Evolutionary conservation across 2,888 invertebrate genomes (phyloP).

Genomic region (Nomada lathburiana): DNA sequence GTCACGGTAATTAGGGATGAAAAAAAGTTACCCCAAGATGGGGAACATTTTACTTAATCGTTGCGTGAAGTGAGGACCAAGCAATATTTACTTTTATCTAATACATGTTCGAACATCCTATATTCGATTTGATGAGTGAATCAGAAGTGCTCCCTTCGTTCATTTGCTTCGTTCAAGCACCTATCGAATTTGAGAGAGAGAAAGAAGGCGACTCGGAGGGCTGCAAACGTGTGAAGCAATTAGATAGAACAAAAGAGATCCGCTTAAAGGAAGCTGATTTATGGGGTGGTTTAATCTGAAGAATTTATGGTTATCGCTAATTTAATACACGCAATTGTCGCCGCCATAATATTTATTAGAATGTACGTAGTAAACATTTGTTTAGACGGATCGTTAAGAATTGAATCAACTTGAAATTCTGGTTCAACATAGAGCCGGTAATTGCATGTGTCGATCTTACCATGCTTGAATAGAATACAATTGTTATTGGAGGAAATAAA

Average conservation of each 20-base stretch:
- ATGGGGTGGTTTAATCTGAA: constrained; percentile 12
- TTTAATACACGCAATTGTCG: constrained; percentile 17
- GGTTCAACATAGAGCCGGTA: no score
- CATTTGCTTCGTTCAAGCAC: not conserved
- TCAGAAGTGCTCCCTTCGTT: not conserved
- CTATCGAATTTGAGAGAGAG: constrained; percentile 27
- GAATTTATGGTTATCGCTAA: constrained; percentile 36
- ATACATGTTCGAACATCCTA: constrained; percentile 24
- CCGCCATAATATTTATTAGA: not conserved
- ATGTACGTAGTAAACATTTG: no score
- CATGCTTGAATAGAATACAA: no score
- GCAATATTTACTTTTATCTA: not conserved
- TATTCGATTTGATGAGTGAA: not conserved
- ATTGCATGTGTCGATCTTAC: no score
- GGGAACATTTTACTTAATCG: no score
- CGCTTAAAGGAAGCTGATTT: constrained; percentile 16
- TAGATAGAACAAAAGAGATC: constrained; percentile 34
- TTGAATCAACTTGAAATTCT: no score
- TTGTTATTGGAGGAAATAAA: no score
- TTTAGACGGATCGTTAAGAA: no score
- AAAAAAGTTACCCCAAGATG: no score
- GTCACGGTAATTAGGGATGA: no score
- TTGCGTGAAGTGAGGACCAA: no score
- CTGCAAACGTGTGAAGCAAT: constrained; percentile 31
- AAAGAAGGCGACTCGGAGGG: not conserved